Evolutionary conservation across 2,797 vertebrate genomes (phyloP), one percentile per base, ranked within the genome.

Genomic region (Cheirogaleus major): DNA sequence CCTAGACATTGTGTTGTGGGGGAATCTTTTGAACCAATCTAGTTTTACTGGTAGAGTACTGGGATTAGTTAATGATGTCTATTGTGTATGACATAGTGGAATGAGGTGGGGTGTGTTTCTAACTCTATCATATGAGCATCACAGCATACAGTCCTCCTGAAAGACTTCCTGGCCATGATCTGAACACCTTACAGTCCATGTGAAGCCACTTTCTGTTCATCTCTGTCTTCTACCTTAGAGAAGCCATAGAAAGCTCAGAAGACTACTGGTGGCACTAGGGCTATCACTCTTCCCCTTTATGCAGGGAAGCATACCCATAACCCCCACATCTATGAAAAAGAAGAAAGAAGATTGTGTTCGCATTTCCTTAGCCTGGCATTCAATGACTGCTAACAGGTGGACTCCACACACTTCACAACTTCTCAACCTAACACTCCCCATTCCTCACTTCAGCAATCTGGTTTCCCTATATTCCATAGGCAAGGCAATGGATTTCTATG

Each of bases 211-310:
- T 69, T 78, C 25, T 80, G 12, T 43, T 9, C 13, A 10, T 70
- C 30, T 91, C 18, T 43, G 3, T 73, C 32, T 45, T 69, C 27
- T 69, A 52, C 20, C 75, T 43, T 87, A 38, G 12, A 61, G 70
- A 67, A 43, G 5, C 6, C n/a, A 43, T 4, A 65, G 52, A 75
- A 84, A 57, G 9, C 38, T 41, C 43, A 67, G 55, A 84, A 72
- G 17, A 57, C 14, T 12, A 61, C 30, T 59, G 17, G 22, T 7
- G 2, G 4, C 0, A 20, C 4, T 30, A 65, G 2, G 5, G 9
- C 13, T 38, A 9, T 30, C 4, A 41, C 35, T 63, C 4, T 48
- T 52, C 0, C 14, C 2, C 13, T 45, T 25, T 63, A 45, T 41
- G 2, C 12, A 35, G 7, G 20, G 35, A 83, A 75, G 7, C 10